Conservation (phyloP, 2,113 vertebrate species). For the Petromus typicus region DNA sequence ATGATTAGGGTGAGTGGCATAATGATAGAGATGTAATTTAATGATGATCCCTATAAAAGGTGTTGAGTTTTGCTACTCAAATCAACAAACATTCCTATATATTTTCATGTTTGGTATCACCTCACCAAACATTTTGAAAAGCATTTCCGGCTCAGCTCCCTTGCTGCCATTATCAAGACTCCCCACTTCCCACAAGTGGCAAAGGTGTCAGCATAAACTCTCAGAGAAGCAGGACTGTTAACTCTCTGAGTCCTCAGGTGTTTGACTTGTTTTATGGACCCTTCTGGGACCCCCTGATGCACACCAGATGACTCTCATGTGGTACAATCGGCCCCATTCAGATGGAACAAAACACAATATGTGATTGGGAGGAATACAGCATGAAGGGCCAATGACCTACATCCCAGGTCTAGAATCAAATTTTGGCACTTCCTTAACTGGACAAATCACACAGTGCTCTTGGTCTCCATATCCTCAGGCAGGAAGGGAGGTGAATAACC, state of each 20-base stretch:
- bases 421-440: not conserved
- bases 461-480: not conserved
- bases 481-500: conserved; percentile 12
- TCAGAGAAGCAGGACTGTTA: not conserved
- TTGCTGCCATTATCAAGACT: not conserved
- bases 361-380: not conserved
- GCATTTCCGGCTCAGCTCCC: not conserved
- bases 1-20: not conserved
- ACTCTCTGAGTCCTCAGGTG: not conserved
- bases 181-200: not conserved
- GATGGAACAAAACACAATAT: not conserved
- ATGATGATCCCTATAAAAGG: not conserved
- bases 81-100: not conserved
- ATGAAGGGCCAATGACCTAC: not conserved
- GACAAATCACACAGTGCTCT: conserved; percentile 7
- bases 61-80: not conserved
- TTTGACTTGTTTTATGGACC: not conserved
- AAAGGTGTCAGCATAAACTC: not conserved
- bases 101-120: not conserved
- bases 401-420: conserved; percentile 39
- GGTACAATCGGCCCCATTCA: conserved; percentile 23
- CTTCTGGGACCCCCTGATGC: not conserved
- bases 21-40: not conserved
- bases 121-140: not conserved
- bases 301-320: not conserved